A percentile compares a stretch with the other conserved stretches of the same genome.
Conservation (phyloP, 2,888 invertebrate genomes). For the Philopedon plagiatum region DNA sequence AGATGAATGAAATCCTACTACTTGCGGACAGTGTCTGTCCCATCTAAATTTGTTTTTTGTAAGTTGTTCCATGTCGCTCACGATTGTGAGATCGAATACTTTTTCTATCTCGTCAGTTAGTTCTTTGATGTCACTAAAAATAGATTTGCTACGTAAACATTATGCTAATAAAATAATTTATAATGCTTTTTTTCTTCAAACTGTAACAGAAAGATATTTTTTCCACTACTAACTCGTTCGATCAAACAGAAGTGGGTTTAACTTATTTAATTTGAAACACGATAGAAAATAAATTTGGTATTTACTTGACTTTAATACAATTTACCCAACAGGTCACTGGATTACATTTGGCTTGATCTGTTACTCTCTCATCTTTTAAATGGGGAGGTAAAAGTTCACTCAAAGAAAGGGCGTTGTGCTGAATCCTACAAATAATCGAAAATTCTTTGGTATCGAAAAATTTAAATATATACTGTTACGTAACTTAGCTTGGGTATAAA, state of each 20-base stretch:
- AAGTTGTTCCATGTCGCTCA: slow-evolving; percentile 55
- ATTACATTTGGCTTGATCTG: slow-evolving; percentile 70
- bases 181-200: no score
- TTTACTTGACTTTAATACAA: slow-evolving; percentile 78
- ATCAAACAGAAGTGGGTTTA: no score
- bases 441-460: no score
- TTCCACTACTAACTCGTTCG: no score
- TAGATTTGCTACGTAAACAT: not conserved
- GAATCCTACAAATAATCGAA: slow-evolving; percentile 72
- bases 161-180: no score
- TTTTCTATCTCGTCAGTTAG: slow-evolving; percentile 60
- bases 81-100: slow-evolving; percentile 57
- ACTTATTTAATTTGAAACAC: no score
- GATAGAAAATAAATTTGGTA: no score
- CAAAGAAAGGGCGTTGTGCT: slow-evolving; percentile 78
- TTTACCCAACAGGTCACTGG: slow-evolving; percentile 87
- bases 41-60: slow-evolving; percentile 62
- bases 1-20: slow-evolving; percentile 72
- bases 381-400: slow-evolving; percentile 81
- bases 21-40: slow-evolving; percentile 71
- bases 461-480: no score
- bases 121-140: slow-evolving; percentile 57
- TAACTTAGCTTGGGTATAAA: no score
- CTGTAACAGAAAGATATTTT: no score
- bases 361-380: slow-evolving; percentile 79